Base-by-base conservation (phyloP, 2,888 invertebrate species). In the Protula sp. region DNA sequence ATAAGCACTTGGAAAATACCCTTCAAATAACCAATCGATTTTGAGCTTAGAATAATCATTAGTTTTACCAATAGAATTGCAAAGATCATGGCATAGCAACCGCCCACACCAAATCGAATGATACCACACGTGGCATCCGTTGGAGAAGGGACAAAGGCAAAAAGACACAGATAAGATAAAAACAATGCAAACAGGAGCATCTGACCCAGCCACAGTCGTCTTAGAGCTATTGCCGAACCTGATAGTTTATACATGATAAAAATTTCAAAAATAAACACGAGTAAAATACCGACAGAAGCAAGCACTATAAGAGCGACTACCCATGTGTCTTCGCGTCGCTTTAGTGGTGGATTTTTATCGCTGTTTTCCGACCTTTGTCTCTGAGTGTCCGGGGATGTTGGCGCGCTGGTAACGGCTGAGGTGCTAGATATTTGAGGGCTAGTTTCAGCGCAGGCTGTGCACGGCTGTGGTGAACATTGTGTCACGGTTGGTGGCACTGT, bases 11-110 rank as follows among this genome's bases (percentile, higher is more conserved):
- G 94, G 82, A 94, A 94, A 19, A 92, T 89, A 4, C 94, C 92
- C 57, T 93, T 93, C 58, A 94, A 85, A n/a, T 64, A 55, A 4
- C 62, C 63, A 29, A 64, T 91, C 67, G 90, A 88, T 82, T 94
- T 92, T 64, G 94, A 86, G 76, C 93, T 92, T 69, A 94, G 87
- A 63, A 94, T 86, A 80, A 94, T 94, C 69, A 94, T 92, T 81
- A 93, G 91, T 83, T 95, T 94, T 67, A 94, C 94, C 71, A 95
- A 86, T 55, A 95, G 85, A 0, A 94, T 90, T 47, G 92, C 90
- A 81, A 94, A 94, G 62, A 93, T 90, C 59, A 94, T 85, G 57
- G 92, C 89, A 67, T 84, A 84, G 71, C 81, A 77, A 27, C 82
- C 69, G 2, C 83, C 82, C 26, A 82, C 80, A 22, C 82, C 57